phyloP scores from a whole-genome alignment of 2,113 vertebrate genomes.

The Xiphias gladius region DNA sequence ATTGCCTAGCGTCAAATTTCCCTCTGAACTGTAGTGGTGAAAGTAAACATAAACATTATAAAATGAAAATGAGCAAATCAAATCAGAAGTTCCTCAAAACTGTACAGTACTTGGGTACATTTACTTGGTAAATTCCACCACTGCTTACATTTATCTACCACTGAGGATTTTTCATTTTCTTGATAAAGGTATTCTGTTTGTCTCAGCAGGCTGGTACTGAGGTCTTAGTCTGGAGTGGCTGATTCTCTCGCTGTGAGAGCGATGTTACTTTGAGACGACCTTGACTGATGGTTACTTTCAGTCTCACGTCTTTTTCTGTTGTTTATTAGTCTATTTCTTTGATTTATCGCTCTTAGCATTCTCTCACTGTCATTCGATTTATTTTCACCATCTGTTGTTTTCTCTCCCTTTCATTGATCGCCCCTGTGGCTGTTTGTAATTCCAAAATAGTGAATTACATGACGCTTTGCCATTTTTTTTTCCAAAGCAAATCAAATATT shows the following conservation, averaged over 20 bases:
- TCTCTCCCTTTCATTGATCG: constrained; percentile 21
- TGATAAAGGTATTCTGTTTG: not conserved
- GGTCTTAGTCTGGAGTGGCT: not conserved
- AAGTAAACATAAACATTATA: not conserved
- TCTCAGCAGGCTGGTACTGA: not conserved
- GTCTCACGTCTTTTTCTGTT: constrained; percentile 32
- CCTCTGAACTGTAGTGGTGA: not conserved
- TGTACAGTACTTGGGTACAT: too few species aligned
- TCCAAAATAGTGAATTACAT: not conserved
- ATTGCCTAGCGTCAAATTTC: too few species aligned
- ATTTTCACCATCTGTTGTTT: constrained; percentile 48
- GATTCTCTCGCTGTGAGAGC: constrained; percentile 21
- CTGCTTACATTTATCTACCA: not conserved
- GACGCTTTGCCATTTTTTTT: not conserved
- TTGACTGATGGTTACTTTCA: constrained; percentile 39
- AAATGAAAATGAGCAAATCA: not conserved
- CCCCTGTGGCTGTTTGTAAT: constrained; percentile 14
- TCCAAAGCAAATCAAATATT: not conserved
- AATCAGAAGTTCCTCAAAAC: not conserved
- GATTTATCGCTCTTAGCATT: constrained; percentile 48
- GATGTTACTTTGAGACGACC: constrained; percentile 56
- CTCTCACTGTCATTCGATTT: not conserved
- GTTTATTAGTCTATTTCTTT: constrained; percentile 41
- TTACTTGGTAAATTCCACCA: not conserved
- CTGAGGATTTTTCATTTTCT: not conserved